Base-by-base conservation (phyloP, 1,140 invertebrate species). In the Hermetia illucens region DNA sequence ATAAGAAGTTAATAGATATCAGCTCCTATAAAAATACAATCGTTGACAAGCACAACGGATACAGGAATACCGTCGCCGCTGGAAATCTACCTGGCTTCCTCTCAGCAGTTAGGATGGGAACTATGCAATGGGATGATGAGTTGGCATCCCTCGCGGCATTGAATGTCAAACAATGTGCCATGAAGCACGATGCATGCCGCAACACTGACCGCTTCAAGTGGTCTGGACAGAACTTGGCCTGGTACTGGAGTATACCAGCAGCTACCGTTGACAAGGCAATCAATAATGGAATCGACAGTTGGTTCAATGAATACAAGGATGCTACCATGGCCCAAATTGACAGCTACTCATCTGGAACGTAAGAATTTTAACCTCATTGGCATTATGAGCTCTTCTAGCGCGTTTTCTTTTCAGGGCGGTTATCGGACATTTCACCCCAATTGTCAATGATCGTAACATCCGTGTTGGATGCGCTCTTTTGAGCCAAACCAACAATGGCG, bases 111-210 rank as follows among this genome's bases (percentile, higher is more conserved):
- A 38, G 38, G 8, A 45, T 45, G 44, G 41, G 36, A 4, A 39
- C 31, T 1, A 40, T 45, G 30, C 37, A 45, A 38, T 45, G 44
- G 44, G 24, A 39, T 34, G 21, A 45, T 35, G 44, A 45, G 36
- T 32, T 45, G 12, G 41, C 44, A 13, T 12, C 24, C 4, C 5
- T 43, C 2, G 44, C 44, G 18, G 21, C 21, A 3, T 34, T 35
- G 3, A 45, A 45, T 40, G 44, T 43, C 9, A 35, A 25, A 15
- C 41, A 43, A 9, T 44, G 43, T 27, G 8, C 13, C 10, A 36
- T 41, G 39, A 17, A 29, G 6, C 43, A 44, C 21, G 43, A 44
- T 21, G 20, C 34, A 6, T 44, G 43, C 20, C 35, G 27, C 13
- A 41, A 38, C 29, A 44, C 43, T 3, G 5, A 32, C 5, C 19